These are phyloP conservation scores for Catocala sponsa DNA, from an alignment of 2,888 invertebrate species.

Conservation along the genomic window DNA sequence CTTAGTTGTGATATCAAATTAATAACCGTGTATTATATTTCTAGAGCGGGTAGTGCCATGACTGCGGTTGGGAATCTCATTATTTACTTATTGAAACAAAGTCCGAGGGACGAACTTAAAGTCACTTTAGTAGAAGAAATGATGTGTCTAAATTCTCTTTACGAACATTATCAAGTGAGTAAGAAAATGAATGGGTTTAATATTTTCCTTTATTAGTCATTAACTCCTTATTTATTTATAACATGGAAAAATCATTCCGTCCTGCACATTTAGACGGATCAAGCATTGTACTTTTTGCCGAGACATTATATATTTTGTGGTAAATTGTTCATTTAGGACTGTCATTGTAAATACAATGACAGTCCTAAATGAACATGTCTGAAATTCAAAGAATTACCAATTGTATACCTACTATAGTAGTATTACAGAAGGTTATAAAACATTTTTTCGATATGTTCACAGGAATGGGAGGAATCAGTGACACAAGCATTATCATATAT, in stretches of 20 bases:
- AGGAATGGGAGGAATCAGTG: constrained; percentile 95
- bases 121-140: constrained; percentile 77
- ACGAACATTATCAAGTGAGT: constrained; percentile 77
- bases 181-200: neutral
- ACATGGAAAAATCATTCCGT: no score
- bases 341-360: no score
- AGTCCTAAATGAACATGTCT: no score
- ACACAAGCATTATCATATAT: constrained; percentile 90
- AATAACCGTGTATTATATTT: constrained; percentile 38
- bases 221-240: no score
- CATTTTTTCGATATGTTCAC: constrained; percentile 30
- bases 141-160: constrained; percentile 72
- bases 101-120: constrained; percentile 66
- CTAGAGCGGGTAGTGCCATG: constrained; percentile 72
- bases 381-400: no score
- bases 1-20: neutral
- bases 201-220: no score
- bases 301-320: no score
- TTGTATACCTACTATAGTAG: no score
- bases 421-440: no score
- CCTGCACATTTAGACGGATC: no score
- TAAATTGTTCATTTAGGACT: no score
- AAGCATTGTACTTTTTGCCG: no score
- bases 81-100: constrained; percentile 66
- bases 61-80: constrained; percentile 70